These are phyloP conservation scores for Napeogenes inachia DNA, from an alignment of 2,888 invertebrate genomes.

Conservation along the genomic window DNA sequence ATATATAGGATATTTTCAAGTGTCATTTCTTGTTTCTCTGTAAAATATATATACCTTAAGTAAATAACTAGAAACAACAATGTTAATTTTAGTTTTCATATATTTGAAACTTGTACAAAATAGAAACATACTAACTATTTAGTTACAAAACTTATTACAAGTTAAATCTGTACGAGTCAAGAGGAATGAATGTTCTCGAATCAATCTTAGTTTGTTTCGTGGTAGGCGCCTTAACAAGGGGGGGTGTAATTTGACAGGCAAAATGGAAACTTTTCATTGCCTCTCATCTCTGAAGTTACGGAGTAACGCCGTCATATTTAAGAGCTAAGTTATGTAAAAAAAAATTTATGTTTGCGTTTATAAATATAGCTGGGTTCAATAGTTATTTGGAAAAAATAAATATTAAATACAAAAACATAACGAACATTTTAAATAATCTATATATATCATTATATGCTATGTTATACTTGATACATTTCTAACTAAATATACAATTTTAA, in stretches of 20 bases:
- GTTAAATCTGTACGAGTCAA: constrained; percentile 7
- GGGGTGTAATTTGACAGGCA: constrained; percentile 44
- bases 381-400: neutral
- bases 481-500: too few species aligned
- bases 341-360: constrained; percentile 7
- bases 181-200: constrained; percentile 20
- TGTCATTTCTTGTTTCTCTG: neutral
- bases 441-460: too few species aligned
- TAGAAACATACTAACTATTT: neutral
- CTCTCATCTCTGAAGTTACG: constrained; percentile 40
- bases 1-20: neutral
- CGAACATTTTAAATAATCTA: too few species aligned
- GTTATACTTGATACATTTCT: too few species aligned
- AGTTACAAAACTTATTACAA: constrained; percentile 11
- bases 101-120: neutral
- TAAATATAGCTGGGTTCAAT: neutral
- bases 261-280: constrained; percentile 51
- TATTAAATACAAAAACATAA: too few species aligned
- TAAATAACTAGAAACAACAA: too few species aligned
- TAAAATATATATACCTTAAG: neutral
- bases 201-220: constrained; percentile 29
- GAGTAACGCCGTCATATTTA: constrained; percentile 43
- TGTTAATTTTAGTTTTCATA: too few species aligned
- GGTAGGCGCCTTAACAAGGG: constrained; percentile 21
- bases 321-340: constrained; percentile 45